These are phyloP conservation scores for Siderastrea radians DNA, from an alignment of 92 coral and sea anemone species.

Conservation along the genomic window DNA sequence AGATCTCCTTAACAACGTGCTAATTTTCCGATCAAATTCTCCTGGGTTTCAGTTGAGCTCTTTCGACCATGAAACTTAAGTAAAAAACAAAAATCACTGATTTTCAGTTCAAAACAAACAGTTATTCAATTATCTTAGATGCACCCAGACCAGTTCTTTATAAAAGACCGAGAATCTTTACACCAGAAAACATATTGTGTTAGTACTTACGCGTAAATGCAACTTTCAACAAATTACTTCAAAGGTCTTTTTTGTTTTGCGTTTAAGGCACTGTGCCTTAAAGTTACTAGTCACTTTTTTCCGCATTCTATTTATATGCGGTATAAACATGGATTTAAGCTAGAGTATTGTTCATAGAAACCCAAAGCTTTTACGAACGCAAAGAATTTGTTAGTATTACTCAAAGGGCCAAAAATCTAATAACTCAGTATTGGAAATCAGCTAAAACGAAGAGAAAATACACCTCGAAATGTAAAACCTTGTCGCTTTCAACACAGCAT, in stretches of 20 bases:
- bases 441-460: neutral
- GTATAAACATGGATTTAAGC: neutral
- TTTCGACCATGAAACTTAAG: neutral
- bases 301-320: constrained; percentile 4
- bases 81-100: constrained; percentile 19
- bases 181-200: neutral
- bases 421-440: neutral
- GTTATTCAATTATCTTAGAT: constrained; percentile 17
- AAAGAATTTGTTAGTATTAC: neutral
- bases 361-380: neutral
- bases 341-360: neutral
- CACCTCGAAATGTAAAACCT: neutral
- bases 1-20: neutral
- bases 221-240: neutral
- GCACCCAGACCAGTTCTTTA: neutral
- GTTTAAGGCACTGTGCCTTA: neutral
- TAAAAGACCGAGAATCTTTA: neutral
- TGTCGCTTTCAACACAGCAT: neutral
- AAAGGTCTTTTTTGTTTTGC: neutral
- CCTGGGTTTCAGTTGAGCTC: neutral
- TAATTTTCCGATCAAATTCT: neutral
- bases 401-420: neutral
- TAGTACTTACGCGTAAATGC: neutral
- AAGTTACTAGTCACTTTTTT: constrained; percentile 2
- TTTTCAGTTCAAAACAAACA: constrained; percentile 7